Conservation (phyloP, 1,140 invertebrate species). For the Delia radicum region DNA sequence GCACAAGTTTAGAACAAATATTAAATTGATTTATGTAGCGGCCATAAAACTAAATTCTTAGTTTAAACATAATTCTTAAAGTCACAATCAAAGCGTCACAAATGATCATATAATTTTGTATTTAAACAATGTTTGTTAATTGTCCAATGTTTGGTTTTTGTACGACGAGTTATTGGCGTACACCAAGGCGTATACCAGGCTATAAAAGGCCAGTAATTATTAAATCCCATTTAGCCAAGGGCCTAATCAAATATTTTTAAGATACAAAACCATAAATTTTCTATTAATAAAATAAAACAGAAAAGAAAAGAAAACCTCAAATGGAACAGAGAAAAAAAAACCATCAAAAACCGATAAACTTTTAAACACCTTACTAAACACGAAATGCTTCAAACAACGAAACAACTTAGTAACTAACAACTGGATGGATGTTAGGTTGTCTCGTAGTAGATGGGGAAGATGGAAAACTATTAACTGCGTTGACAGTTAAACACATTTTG, state of each 20-base stretch:
- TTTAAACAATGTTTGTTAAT: background rate
- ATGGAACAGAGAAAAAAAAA: background rate
- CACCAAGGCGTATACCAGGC: background rate
- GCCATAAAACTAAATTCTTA: background rate
- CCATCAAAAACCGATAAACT: conserved; percentile 15
- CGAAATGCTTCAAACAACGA: background rate
- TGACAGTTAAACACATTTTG: conserved; percentile 23
- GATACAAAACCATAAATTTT: no score
- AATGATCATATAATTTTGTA: background rate
- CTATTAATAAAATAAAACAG: conserved; percentile 5
- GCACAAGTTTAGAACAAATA: background rate
- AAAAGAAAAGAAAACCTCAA: conserved; percentile 1
- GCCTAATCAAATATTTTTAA: background rate
- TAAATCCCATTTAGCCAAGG: background rate
- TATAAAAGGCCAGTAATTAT: conserved; percentile 18
- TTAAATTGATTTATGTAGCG: background rate
- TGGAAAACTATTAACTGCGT: conserved; percentile 13
- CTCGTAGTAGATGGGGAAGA: background rate
- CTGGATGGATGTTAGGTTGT: no score
- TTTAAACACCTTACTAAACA: background rate
- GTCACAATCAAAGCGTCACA: background rate
- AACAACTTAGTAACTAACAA: background rate
- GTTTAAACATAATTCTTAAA: background rate
- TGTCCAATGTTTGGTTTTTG: background rate
- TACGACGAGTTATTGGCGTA: background rate